Conservation (phyloP, 2,797 vertebrate species). For the Apogon hyalosoma region DNA sequence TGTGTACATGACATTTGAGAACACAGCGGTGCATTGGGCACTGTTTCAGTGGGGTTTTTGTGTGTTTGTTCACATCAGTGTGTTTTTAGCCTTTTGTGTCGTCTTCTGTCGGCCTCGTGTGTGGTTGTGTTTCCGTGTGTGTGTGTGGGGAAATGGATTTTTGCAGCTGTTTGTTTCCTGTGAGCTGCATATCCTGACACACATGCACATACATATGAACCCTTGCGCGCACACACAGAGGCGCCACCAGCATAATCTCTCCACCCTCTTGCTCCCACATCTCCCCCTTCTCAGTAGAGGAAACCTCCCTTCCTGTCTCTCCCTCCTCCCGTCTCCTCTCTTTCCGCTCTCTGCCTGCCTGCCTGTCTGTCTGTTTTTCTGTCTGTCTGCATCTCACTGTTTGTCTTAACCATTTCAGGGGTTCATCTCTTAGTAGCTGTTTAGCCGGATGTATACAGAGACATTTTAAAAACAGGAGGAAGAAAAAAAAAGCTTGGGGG, state of each 20-base stretch:
- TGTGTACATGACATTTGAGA: constrained; percentile 76
- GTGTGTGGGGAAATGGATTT: constrained; percentile 71
- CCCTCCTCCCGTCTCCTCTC: constrained; percentile 81
- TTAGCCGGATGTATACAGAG: constrained; percentile 71
- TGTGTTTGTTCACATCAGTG: constrained; percentile 19
- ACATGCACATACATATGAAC: constrained; percentile 64
- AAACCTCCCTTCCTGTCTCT: constrained; percentile 86
- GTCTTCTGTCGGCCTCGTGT: constrained; percentile 46
- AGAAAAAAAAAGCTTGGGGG: constrained; percentile 20
- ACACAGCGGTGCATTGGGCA: constrained; percentile 67
- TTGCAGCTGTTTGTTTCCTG: constrained; percentile 84
- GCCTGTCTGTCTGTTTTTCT: constrained; percentile 11
- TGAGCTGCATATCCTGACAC: constrained; percentile 81
- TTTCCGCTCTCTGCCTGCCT: constrained; percentile 67
- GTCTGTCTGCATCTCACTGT: constrained; percentile 50
- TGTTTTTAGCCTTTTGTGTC: constrained; percentile 49
- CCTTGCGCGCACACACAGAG: constrained; percentile 67
- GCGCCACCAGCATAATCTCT: constrained; percentile 86
- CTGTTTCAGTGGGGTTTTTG: constrained; percentile 47
- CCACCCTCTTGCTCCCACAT: constrained; percentile 76
- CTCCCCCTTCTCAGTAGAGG: constrained; percentile 75
- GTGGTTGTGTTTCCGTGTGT: constrained; percentile 52
- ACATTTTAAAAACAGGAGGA: constrained; percentile 44
- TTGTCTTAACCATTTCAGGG: constrained; percentile 70
- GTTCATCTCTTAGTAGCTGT: constrained; percentile 77